A percentile compares a stretch with the other conserved stretches of the same genome.
phyloP scores from a whole-genome alignment of 2,113 vertebrate genomes.

The Tachysurus vachellii region DNA sequence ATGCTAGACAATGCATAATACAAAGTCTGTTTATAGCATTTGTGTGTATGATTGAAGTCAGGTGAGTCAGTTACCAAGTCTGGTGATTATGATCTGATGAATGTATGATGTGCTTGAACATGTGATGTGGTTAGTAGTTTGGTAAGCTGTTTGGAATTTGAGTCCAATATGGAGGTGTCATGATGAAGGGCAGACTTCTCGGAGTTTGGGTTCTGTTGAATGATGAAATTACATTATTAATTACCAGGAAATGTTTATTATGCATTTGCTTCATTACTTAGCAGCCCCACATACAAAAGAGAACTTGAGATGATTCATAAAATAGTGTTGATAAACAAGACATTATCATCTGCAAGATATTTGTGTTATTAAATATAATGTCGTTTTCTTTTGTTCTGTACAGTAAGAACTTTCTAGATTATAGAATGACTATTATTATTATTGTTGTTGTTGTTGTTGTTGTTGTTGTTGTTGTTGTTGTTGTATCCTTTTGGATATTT shows the following conservation, averaged over 20 bases:
- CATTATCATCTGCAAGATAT: neutral
- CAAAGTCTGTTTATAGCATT: neutral
- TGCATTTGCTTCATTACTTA: too few relatives aligned
- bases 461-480: too few relatives aligned
- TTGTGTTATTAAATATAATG: neutral
- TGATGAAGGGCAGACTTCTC: neutral
- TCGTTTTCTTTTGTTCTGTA: too few relatives aligned
- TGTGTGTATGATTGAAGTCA: neutral
- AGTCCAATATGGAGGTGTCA: neutral
- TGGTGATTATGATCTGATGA: neutral
- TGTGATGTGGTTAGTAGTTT: neutral
- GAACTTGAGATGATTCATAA: constrained; percentile 1
- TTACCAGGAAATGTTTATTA: neutral
- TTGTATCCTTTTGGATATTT: too few relatives aligned
- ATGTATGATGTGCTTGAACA: neutral
- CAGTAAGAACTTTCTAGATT: too few relatives aligned
- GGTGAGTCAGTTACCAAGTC: neutral
- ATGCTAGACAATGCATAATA: neutral
- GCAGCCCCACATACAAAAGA: neutral
- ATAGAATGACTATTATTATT: too few relatives aligned
- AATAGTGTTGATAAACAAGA: neutral
- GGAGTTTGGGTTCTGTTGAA: neutral
- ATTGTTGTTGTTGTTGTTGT: too few relatives aligned
- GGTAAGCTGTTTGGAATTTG: neutral
- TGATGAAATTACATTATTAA: neutral